Conservation (phyloP, 1,140 invertebrate species). For the Tyrophagus putrescentiae region DNA sequence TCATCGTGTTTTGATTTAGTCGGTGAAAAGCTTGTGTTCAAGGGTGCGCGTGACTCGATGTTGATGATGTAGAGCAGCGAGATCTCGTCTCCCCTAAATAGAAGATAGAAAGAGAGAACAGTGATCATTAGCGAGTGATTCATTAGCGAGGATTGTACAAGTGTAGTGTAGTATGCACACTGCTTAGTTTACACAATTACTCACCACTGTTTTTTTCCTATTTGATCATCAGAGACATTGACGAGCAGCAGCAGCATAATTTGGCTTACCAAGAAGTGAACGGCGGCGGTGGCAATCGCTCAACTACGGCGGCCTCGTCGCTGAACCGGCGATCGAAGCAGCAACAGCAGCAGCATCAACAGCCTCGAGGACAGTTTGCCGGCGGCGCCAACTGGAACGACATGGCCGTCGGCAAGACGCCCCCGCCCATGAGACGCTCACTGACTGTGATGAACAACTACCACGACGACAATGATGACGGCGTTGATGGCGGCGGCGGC, state of each 20-base stretch:
- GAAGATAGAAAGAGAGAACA: no score
- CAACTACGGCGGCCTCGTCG: background rate
- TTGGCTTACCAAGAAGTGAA: background rate
- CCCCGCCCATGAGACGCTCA: constrained; percentile 6
- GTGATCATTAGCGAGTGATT: no score
- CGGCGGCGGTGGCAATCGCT: background rate
- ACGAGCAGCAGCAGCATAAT: background rate
- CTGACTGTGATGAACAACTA: constrained; percentile 18
- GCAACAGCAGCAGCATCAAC: constrained; percentile 6
- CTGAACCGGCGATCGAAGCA: background rate
- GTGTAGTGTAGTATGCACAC: no score
- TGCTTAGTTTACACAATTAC: no score
- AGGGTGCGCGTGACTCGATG: no score
- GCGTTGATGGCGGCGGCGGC: background rate
- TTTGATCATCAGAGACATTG: background rate
- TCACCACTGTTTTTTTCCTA: no score
- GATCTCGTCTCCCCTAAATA: no score
- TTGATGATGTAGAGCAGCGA: no score
- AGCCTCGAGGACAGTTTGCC: background rate
- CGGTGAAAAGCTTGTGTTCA: no score
- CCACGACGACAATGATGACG: background rate
- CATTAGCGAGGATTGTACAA: no score
- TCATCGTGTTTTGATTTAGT: no score
- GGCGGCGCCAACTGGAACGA: background rate
- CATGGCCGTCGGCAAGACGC: background rate